phyloP scores from a whole-genome alignment of 2,888 invertebrate genomes.

The Leptogaster cylindrica region DNA sequence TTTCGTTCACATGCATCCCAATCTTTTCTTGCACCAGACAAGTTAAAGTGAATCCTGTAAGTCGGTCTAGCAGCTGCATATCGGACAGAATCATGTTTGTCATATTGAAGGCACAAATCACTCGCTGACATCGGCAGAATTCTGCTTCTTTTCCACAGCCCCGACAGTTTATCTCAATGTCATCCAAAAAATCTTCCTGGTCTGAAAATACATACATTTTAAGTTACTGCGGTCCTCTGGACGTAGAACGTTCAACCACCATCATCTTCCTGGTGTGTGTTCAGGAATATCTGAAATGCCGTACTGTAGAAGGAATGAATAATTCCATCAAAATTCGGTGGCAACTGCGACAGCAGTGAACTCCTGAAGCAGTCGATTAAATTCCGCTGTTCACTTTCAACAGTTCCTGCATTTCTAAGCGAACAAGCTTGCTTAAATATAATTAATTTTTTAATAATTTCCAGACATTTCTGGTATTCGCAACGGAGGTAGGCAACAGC shows the following conservation, averaged over 20 bases:
- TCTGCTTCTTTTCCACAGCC: conserved; percentile 74
- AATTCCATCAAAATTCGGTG: conserved; percentile 71
- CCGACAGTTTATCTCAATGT: conserved; percentile 70
- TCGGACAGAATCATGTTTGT: conserved; percentile 80
- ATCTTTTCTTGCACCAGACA: conserved; percentile 83
- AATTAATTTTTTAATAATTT: conserved; percentile 51
- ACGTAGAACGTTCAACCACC: no score
- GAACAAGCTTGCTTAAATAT: conserved; percentile 49
- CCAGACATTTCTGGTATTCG: conserved; percentile 52
- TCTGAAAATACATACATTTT: conserved; percentile 43
- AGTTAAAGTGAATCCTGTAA: conserved; percentile 85
- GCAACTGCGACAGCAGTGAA: conserved; percentile 73
- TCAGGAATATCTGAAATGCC: conserved; percentile 74
- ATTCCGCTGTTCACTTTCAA: neutral
- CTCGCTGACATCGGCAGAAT: conserved; percentile 67
- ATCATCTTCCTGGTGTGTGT: conserved; percentile 57
- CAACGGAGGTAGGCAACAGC: conserved; percentile 56
- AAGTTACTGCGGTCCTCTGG: neutral
- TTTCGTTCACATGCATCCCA: conserved; percentile 80
- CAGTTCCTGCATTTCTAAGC: conserved; percentile 44
- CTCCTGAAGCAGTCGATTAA: conserved; percentile 69
- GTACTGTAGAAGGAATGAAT: conserved; percentile 79
- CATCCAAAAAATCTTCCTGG: conserved; percentile 58
- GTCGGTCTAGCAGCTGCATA: conserved; percentile 78
- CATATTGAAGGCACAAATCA: conserved; percentile 71